These are phyloP conservation scores for Oscheius sp. DNA, from an alignment of 2,888 invertebrate genomes.

Conservation along the genomic window DNA sequence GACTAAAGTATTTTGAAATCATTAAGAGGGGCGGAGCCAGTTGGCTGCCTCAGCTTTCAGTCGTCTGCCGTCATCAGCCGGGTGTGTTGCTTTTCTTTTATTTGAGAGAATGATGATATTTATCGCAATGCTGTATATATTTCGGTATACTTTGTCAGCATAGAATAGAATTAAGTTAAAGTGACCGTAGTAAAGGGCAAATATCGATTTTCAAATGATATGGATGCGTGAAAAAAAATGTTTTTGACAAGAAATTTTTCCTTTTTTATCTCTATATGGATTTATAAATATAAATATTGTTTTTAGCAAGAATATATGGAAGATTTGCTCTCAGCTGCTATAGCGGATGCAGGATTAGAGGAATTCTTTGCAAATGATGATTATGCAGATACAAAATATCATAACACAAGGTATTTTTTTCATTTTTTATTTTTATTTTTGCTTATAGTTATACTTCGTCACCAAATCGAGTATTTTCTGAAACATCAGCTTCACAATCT, in stretches of 20 bases:
- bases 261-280: background rate
- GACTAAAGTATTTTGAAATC: background rate
- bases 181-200: too few relatives aligned
- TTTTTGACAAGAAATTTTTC: background rate
- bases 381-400: too few relatives aligned
- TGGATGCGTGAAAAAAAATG: too few relatives aligned
- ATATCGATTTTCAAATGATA: too few relatives aligned
- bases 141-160: background rate
- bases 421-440: too few relatives aligned
- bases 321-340: conserved; percentile 53
- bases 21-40: background rate
- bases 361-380: conserved; percentile 35
- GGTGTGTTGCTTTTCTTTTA: background rate
- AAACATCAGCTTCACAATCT: too few relatives aligned
- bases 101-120: background rate
- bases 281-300: background rate
- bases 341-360: conserved; percentile 52
- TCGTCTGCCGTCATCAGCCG: background rate
- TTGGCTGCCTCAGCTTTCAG: background rate
- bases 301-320: conserved; percentile 37
- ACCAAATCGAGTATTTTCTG: too few relatives aligned
- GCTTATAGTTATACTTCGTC: too few relatives aligned
- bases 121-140: too few relatives aligned
- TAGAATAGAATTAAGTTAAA: too few relatives aligned
- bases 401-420: too few relatives aligned